Evolutionary conservation across 2,888 invertebrate genomes (phyloP).

Genomic region (Drosophila neotestacea): DNA sequence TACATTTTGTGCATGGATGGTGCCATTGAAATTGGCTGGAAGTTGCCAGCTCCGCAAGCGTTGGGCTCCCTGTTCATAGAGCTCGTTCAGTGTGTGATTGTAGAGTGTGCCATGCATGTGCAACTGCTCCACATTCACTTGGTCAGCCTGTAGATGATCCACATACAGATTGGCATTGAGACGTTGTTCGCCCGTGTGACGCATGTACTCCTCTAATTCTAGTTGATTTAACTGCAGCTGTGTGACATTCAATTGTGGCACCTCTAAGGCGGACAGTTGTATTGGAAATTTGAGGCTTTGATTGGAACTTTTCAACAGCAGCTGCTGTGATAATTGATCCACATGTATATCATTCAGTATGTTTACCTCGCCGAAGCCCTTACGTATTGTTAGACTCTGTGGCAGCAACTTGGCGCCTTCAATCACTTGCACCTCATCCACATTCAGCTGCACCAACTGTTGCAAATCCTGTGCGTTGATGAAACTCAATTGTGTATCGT

Average conservation of each 20-base stretch:
- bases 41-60: slow-evolving; percentile 52
- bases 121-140: slow-evolving; percentile 62
- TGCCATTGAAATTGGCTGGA: slow-evolving; percentile 73
- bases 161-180: slow-evolving; percentile 64
- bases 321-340: slow-evolving; percentile 83
- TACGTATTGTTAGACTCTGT: slow-evolving; percentile 84
- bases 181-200: slow-evolving; percentile 61
- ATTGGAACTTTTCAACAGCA: slow-evolving; percentile 84
- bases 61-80: slow-evolving; percentile 62
- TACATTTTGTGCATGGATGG: slow-evolving; percentile 83
- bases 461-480: slow-evolving; percentile 85
- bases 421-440: slow-evolving; percentile 84
- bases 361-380: slow-evolving; percentile 84
- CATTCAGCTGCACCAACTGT: slow-evolving; percentile 84
- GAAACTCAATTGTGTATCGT: slow-evolving; percentile 84
- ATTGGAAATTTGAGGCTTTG: slow-evolving; percentile 86
- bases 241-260: slow-evolving; percentile 61
- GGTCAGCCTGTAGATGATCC: slow-evolving; percentile 47
- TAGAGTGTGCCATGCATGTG: slow-evolving; percentile 73
- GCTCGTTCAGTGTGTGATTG: slow-evolving; percentile 50
- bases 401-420: slow-evolving; percentile 86
- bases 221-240: slow-evolving; percentile 47
- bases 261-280: slow-evolving; percentile 79
- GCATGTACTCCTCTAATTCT: slow-evolving; percentile 59
- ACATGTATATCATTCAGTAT: slow-evolving; percentile 86